Base-by-base conservation (phyloP, 2,113 vertebrate species). In the Coregonus clupeaformis region DNA sequence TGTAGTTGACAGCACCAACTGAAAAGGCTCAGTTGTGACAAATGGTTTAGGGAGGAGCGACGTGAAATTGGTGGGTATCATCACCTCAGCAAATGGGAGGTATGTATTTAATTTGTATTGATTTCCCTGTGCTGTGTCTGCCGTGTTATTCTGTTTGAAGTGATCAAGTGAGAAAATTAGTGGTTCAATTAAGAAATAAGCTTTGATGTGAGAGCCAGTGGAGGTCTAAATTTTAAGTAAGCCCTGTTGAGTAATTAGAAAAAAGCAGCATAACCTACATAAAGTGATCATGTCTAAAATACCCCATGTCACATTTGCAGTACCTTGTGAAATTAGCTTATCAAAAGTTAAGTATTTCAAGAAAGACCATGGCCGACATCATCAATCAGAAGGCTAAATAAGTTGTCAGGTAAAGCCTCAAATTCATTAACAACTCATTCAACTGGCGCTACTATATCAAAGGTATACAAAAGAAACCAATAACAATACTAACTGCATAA, bases 101-200 rank as follows among this genome's bases (percentile, higher is more conserved):
- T 75, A 22, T 77, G 68, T 75, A 67, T 83, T 83, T 83, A 63
- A 83, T 83, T 75, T 80, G 82, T 72, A 80, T 80, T 80, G 78
- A 83, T 83, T 75, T 80, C 77, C 81, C 78, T 22, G 62, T 68
- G 78, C 65, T 12, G 65, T 24, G 22, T 69, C 3, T 64, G 73
- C 52, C 57, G 36, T 73, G 70, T 76, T 66, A 60, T 80, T 80
- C 76, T 42, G 52, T 80, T 84, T 78, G 82, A 80, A 76, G 73
- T 64, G 76, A 81, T 84, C 73, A 81, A 74, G 75, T 55, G 79
- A 74, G 69, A 76, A 5, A 6, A 76, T 68, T 75, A 70, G 68
- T 16, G 72, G 47, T 72, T 80, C 68, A 74, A 60, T 73, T 77
- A 77, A 9, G 20, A 74, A 30, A 29, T 11, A n/a, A 20, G 45